Evolutionary conservation across 2,888 invertebrate species (phyloP), one percentile per base, ranked within the genome.

Genomic region (Melangyna quadrimaculata): DNA sequence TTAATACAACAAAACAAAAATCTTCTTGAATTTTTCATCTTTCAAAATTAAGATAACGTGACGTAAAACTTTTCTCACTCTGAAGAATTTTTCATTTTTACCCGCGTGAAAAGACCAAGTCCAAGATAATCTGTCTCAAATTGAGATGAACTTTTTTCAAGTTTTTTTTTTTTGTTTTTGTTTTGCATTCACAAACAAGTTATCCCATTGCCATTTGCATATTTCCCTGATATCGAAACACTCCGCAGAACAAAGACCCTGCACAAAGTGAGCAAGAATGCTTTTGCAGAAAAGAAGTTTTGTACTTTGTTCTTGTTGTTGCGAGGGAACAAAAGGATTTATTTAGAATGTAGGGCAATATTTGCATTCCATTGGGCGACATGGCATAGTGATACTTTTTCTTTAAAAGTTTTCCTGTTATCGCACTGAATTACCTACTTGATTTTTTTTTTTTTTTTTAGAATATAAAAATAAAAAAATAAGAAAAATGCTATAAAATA

Each of bases 291-390:
- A 59, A 78, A 83, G 70, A 78, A 83, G 70, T 24, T 83, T 78
- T 74, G 57, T 57, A 70, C 70, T 83, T 83, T 74, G 71, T 71
- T 32, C 17, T 43, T 48, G 51, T 35, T n/a, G n/a, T n/a, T n/a
- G n/a, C n/a, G 65, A 51, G n/a, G 57, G 55, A 78, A 74, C 78
- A 74, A 74, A 83, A 78, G 78, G 74, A 83, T 74, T 78, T 83
- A 83, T 51, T 67, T 24, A 24, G 51, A 67, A 67, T 78, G 27
- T 78, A 70, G 63, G 74, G 48, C 74, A 78, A 71, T 78, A 78
- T 83, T 83, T 83, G 78, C 83, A 83, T 83, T 83, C 78, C 73
- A 83, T 78, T 83, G 83, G 63, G 83, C 48, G 67, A 51, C 48
- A 57, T 59, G 55, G 53, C 59, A 51, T 51, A 70, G 74, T 74